These are phyloP conservation scores for Podabrus alpinus DNA, from an alignment of 2,888 invertebrate species.

Conservation along the genomic window DNA sequence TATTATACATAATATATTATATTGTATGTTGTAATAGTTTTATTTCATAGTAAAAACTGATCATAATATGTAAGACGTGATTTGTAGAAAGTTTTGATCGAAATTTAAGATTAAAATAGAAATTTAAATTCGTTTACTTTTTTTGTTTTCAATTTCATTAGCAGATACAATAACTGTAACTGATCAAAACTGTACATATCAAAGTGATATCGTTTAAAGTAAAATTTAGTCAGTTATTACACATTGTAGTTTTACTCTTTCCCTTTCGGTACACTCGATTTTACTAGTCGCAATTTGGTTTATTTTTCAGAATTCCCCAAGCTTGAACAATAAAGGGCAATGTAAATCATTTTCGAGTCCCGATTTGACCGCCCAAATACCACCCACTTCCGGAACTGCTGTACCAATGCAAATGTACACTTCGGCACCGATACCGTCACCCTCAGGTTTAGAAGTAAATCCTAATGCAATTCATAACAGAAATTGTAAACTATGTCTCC, in stretches of 20 bases:
- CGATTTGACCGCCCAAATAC: neutral
- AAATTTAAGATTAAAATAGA: slow-evolving; percentile 4
- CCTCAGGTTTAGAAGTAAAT: neutral
- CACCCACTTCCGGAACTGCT: neutral
- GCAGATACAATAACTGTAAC: neutral
- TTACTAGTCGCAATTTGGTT: neutral
- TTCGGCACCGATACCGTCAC: neutral
- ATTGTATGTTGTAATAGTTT: slow-evolving; percentile 52
- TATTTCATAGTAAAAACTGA: slow-evolving; percentile 32
- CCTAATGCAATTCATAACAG: neutral
- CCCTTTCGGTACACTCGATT: neutral
- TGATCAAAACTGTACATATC: slow-evolving; percentile 45
- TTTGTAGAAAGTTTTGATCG: slow-evolving; percentile 30
- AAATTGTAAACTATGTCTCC: neutral
- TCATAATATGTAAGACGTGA: slow-evolving; percentile 9
- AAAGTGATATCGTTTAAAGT: slow-evolving; percentile 53
- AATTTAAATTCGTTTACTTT: neutral
- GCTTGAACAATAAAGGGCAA: too few species aligned
- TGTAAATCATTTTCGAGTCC: neutral
- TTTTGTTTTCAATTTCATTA: neutral
- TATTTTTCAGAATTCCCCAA: neutral
- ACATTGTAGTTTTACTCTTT: neutral
- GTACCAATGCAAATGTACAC: neutral
- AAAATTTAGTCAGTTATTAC: slow-evolving; percentile 29
- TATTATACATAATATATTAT: slow-evolving; percentile 36